Evolutionary conservation across 1,140 invertebrate species (phyloP), one percentile per base, ranked within the genome.

Genomic region (Caerostris darwini): DNA sequence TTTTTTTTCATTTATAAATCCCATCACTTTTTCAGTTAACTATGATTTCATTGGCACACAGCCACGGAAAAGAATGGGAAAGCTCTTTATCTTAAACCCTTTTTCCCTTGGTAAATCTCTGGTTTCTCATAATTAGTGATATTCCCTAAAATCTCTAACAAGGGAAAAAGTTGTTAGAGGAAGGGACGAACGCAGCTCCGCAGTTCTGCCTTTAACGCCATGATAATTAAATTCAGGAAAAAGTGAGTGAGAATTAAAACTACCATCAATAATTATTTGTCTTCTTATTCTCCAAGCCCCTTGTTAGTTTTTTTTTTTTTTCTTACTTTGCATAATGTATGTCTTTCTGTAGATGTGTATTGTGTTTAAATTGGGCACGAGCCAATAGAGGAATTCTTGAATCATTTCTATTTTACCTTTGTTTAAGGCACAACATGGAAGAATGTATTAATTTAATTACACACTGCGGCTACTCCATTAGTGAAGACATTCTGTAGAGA

Each of bases 141-240:
- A 85, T 85, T 85, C 19, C 12, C 53, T 12, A 50, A 34, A 14
- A 1, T 2, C 50, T 5, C 56, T 58, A n/a, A 58, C 50, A 85
- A 85, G 56, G 71, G 5, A 57, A 59, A 82, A 82, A 91, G n/a
- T 69, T 57, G 8, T 10, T 3, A 53, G 90, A 82, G 69, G n/a
- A 53, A 82, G 17, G 14, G 34, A 10, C 71, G 57, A 91, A 91
- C 56, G 71, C 82, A 91, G 86, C 61, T 50, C 59, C 56, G 8
- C 7, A 53, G 53, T 8, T 8, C 14, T 10, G 86, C 17, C 59
- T 34, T 88, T 82, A 61, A 82, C 64, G 17, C 19, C 5, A 82
- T n/a, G 71, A 83, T 91, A 91, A 91, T 91, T 91, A 91, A 91
- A 91, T 91, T 82, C 53, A 17, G 17, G 57, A 82, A 91, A 91